Evolutionary conservation across 23 tunicate species (phyloP).

Genomic region (Ascidia mentula): DNA sequence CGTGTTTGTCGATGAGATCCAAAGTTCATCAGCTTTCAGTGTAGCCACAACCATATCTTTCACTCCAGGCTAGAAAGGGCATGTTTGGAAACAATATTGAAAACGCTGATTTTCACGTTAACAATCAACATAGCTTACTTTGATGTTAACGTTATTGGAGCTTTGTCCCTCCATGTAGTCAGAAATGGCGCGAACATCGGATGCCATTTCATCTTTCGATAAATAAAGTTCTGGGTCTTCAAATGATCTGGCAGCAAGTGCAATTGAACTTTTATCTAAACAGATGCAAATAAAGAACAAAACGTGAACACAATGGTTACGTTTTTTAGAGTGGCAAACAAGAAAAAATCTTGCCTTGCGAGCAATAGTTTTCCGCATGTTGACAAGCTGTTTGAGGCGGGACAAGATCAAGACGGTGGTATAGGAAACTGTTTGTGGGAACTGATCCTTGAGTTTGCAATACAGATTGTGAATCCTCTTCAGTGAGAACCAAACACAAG

Average conservation of each 20-base stretch:
- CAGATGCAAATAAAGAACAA: no score
- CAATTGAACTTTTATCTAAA: slow-evolving; percentile 9
- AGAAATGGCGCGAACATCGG: not conserved
- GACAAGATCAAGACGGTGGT: slow-evolving; percentile 46
- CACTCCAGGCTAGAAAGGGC: not conserved
- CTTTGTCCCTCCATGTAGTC: not conserved
- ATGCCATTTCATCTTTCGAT: not conserved
- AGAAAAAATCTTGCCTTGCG: slow-evolving; percentile 29
- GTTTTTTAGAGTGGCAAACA: no score
- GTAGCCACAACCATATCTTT: slow-evolving; percentile 18
- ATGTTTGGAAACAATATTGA: no score
- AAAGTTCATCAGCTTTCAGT: not conserved
- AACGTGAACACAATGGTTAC: no score
- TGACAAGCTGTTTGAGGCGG: slow-evolving; percentile 37
- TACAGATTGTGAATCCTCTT: slow-evolving; percentile 23
- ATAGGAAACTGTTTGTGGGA: slow-evolving; percentile 26
- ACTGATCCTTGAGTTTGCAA: slow-evolving; percentile 8
- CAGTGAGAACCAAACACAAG: slow-evolving; percentile 31
- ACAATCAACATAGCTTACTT: not conserved
- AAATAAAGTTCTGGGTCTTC: slow-evolving; percentile 8
- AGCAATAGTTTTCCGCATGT: slow-evolving; percentile 28
- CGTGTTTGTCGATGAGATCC: not conserved
- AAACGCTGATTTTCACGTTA: not conserved
- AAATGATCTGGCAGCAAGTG: slow-evolving; percentile 15
- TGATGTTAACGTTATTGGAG: not conserved